These are phyloP conservation scores for Drosophila teissieri DNA, from an alignment of 1,140 invertebrate genomes.

Conservation along the genomic window DNA sequence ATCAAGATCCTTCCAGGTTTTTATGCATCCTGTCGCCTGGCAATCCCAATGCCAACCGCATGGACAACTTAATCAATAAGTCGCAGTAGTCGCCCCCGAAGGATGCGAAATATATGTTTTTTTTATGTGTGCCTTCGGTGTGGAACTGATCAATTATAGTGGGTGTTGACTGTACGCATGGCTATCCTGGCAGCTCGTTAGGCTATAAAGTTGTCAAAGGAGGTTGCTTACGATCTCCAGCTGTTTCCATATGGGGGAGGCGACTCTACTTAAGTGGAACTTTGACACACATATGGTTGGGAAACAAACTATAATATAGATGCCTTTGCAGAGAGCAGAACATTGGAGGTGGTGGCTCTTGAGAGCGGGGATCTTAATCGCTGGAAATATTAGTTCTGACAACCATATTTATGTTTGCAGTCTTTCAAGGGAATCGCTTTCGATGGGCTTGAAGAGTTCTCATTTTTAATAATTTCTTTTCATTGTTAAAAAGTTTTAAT, in stretches of 20 bases:
- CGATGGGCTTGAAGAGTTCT: too few relatives aligned
- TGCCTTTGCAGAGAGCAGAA: conserved; percentile 2
- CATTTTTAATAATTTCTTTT: neutral
- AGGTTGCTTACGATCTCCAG: conserved; percentile 17
- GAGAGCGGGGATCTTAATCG: conserved; percentile 7
- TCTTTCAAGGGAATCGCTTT: neutral
- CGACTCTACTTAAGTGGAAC: conserved; percentile 35
- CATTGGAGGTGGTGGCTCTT: conserved; percentile 18
- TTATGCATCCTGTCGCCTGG: conserved; percentile 61
- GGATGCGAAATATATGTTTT: conserved; percentile 19
- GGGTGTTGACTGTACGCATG: conserved; percentile 24
- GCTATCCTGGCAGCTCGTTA: conserved; percentile 4
- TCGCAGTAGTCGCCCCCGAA: conserved; percentile 18
- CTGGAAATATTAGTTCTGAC: conserved; percentile 29
- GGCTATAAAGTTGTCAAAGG: conserved; percentile 36
- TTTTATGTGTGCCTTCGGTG: conserved; percentile 3
- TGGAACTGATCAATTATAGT: conserved; percentile 49
- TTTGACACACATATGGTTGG: conserved; percentile 38
- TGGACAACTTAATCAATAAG: conserved; percentile 56
- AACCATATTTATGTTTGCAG: conserved; percentile 11
- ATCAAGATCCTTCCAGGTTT: conserved; percentile 43
- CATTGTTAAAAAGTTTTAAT: neutral
- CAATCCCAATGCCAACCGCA: conserved; percentile 52
- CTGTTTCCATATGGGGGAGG: conserved; percentile 25
- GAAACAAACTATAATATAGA: conserved; percentile 30